A percentile compares a stretch with the other conserved stretches of the same genome.
phyloP scores from a whole-genome alignment of 2,797 vertebrate genomes.

The Hozukius guyotensis region DNA sequence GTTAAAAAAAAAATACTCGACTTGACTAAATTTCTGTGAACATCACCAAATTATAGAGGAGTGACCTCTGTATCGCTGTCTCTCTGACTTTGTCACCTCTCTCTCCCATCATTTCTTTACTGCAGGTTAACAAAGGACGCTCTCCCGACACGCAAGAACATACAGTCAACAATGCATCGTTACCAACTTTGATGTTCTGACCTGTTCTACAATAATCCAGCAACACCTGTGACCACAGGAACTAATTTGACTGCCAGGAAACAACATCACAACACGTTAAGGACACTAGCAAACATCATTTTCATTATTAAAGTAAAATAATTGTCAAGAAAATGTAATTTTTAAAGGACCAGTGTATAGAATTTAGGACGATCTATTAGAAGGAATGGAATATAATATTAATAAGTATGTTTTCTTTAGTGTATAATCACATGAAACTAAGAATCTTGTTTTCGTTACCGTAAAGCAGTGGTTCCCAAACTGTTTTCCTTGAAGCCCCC shows the following conservation, averaged over 20 bases:
- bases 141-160: not conserved
- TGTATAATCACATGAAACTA: too few species aligned
- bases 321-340: not conserved
- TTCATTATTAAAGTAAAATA: not conserved
- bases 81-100: constrained; percentile 10
- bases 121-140: constrained; percentile 49
- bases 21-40: not conserved
- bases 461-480: too few species aligned
- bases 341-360: too few species aligned
- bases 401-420: not conserved
- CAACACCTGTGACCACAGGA: constrained; percentile 2
- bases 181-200: constrained; percentile 4
- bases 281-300: not conserved
- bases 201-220: constrained; percentile 12
- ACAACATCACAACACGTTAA: not conserved
- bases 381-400: not conserved
- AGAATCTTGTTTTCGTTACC: too few species aligned
- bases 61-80: not conserved
- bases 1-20: not conserved
- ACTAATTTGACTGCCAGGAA: constrained; percentile 1
- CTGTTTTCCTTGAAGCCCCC: too few species aligned
- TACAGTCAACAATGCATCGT: not conserved
- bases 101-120: constrained; percentile 15
- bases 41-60: not conserved
- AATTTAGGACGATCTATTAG: not conserved